Evolutionary conservation across 64 coral and sea anemone species (phyloP).

Genomic region (Exaiptasia diaphana): DNA sequence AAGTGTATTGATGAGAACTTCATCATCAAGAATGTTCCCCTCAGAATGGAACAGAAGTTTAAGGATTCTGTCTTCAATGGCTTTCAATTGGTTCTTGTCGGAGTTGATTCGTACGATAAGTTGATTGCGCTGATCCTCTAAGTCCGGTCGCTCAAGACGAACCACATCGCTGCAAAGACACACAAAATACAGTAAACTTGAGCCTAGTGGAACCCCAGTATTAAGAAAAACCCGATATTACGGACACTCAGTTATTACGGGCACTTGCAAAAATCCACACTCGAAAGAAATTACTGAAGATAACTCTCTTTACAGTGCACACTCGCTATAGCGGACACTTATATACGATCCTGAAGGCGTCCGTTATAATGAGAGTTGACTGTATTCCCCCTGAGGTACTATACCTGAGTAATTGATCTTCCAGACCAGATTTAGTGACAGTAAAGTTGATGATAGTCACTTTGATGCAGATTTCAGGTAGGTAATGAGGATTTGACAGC

Average conservation of each 20-base stretch:
- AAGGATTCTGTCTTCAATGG: constrained; percentile 96
- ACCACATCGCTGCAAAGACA: constrained; percentile 76
- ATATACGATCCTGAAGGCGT: too few species aligned
- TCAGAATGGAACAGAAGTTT: constrained; percentile 92
- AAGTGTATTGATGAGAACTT: constrained; percentile 93
- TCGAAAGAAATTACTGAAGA: too few species aligned
- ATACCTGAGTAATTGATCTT: constrained; percentile 97
- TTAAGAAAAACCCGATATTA: too few species aligned
- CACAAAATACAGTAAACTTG: background rate
- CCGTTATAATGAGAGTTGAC: too few species aligned
- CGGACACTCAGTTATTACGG: too few species aligned
- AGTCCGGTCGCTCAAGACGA: constrained; percentile 86
- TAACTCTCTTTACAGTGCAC: too few species aligned
- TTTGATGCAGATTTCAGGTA: constrained; percentile 96
- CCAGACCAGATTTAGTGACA: constrained; percentile 95
- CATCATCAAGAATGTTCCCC: constrained; percentile 96
- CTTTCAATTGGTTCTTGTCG: constrained; percentile 96
- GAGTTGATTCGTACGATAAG: constrained; percentile 97
- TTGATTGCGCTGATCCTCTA: constrained; percentile 96
- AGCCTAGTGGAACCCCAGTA: too few species aligned
- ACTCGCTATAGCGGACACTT: too few species aligned
- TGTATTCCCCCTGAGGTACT: too few species aligned
- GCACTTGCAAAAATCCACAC: too few species aligned
- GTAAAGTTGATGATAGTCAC: constrained; percentile 99
- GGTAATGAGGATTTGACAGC: constrained; percentile 92